Percentiles rank a stretch among this genome's conserved stretches.
Evolutionary conservation across 2,888 invertebrate genomes (phyloP).

Genomic region (Scrobipalpa atriplicella): DNA sequence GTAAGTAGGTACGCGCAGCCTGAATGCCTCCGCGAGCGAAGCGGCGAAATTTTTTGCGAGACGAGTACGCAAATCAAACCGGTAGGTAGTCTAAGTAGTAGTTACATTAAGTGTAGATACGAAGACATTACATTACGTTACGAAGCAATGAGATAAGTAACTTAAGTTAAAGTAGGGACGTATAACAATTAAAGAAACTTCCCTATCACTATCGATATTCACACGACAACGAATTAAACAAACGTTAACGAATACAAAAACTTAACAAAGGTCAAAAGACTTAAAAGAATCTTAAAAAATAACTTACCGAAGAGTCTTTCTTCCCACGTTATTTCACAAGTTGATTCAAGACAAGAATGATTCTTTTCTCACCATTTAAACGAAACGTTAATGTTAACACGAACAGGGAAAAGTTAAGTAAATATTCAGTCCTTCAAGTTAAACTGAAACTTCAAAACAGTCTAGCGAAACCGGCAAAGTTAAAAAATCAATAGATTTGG

Average conservation of each 20-base stretch:
- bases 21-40: slow-evolving; percentile 56
- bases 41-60: slow-evolving; percentile 78
- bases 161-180: neutral
- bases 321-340: slow-evolving; percentile 67
- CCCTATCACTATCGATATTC: neutral
- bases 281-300: slow-evolving; percentile 23
- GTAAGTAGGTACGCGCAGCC: slow-evolving; percentile 34
- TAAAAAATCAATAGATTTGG: slow-evolving; percentile 73
- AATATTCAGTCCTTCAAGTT: slow-evolving; percentile 46
- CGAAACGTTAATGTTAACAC: slow-evolving; percentile 40
- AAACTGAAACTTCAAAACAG: slow-evolving; percentile 68
- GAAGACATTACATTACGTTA: slow-evolving; percentile 13
- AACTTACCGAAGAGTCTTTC: slow-evolving; percentile 58
- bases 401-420: slow-evolving; percentile 37
- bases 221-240: neutral
- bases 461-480: slow-evolving; percentile 70
- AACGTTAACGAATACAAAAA: neutral
- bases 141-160: neutral
- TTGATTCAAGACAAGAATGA: slow-evolving; percentile 44
- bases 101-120: slow-evolving; percentile 28
- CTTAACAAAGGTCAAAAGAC: slow-evolving; percentile 11
- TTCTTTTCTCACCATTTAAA: slow-evolving; percentile 48
- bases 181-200: neutral
- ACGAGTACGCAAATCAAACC: slow-evolving; percentile 72
- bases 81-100: slow-evolving; percentile 53